Evolutionary conservation across 2,888 invertebrate genomes (phyloP).

Genomic region (Belgica antarctica): DNA sequence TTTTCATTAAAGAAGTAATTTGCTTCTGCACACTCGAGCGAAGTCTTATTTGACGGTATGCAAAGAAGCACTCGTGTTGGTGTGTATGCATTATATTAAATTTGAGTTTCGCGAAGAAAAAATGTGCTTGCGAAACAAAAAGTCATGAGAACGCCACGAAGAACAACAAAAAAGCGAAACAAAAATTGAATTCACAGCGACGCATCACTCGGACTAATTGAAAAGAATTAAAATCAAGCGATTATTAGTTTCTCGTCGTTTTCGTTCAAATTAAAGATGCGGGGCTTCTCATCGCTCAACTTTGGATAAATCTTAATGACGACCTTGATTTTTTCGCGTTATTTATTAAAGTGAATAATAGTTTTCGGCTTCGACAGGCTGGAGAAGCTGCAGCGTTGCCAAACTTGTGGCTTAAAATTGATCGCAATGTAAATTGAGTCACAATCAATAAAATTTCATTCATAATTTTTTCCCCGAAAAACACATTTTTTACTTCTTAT

Average conservation of each 20-base stretch:
- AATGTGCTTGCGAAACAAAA: too few relatives aligned
- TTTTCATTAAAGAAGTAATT: not conserved
- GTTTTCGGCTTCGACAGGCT: not conserved
- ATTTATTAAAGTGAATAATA: not conserved
- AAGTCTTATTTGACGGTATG: conserved; percentile 1
- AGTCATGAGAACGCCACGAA: too few relatives aligned
- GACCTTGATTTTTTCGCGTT: conserved; percentile 5
- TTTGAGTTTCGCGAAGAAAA: too few relatives aligned
- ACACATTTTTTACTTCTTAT: not conserved
- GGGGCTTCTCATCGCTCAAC: too few relatives aligned
- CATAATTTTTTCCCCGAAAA: conserved; percentile 8
- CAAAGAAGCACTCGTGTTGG: not conserved
- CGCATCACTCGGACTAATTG: not conserved
- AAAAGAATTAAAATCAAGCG: not conserved
- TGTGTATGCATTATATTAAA: not conserved
- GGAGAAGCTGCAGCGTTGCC: not conserved
- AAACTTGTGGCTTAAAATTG: not conserved
- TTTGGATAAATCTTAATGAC: not conserved
- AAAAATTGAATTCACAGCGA: not conserved
- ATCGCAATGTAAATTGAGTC: not conserved
- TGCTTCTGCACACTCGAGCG: not conserved
- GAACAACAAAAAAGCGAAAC: too few relatives aligned
- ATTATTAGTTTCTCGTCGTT: too few relatives aligned
- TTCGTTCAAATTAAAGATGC: not conserved
- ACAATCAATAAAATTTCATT: conserved; percentile 7